Evolutionary conservation across 2,797 vertebrate species (phyloP).

Genomic region (Tokudaia tokunoshimensis): DNA sequence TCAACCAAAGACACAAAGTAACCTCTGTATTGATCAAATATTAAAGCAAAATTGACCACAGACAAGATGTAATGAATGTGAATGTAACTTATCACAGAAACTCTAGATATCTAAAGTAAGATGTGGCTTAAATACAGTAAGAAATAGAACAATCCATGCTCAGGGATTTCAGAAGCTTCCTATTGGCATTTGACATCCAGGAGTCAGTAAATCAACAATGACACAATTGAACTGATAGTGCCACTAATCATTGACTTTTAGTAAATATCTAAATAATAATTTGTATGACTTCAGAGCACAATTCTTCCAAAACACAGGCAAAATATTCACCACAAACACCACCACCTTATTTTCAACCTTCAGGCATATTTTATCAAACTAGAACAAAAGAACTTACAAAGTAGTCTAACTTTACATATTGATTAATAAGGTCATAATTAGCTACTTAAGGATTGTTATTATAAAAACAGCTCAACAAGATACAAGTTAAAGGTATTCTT

Average conservation of each 20-base stretch:
- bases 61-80: background rate
- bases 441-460: background rate
- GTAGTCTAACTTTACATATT: background rate
- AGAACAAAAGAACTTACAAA: background rate
- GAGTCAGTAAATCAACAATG: background rate
- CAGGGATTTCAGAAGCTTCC: background rate
- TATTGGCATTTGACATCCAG: background rate
- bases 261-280: background rate
- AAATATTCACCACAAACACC: background rate
- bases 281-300: background rate
- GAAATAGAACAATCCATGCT: background rate
- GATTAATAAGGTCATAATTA: background rate
- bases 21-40: background rate
- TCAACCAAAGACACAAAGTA: background rate
- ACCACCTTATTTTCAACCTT: background rate
- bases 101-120: no score
- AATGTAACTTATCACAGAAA: background rate
- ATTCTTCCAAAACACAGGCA: background rate
- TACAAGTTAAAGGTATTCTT: background rate
- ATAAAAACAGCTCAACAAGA: background rate
- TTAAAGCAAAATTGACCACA: background rate
- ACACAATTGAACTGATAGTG: background rate
- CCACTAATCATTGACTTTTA: background rate
- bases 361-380: background rate
- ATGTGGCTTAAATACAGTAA: background rate